phyloP scores from a whole-genome alignment of 2,797 vertebrate species.

The Otolemur crassicaudatus region DNA sequence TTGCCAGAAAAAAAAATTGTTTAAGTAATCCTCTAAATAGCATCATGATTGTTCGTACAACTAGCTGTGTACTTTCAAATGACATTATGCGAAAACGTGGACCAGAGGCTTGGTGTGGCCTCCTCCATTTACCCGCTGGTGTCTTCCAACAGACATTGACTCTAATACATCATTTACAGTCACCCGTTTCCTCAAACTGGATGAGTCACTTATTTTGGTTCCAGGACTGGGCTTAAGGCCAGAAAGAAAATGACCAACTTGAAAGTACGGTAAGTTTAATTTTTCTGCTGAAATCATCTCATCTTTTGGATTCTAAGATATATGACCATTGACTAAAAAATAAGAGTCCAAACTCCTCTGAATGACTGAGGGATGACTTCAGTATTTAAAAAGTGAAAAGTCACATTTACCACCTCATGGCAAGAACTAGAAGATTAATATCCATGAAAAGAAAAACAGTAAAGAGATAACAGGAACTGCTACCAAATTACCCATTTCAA shows the following conservation, averaged over 20 bases:
- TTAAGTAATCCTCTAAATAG: neutral
- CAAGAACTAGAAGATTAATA: neutral
- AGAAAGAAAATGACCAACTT: slow-evolving; percentile 70
- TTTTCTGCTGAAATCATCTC: slow-evolving; percentile 42
- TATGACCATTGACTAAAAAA: slow-evolving; percentile 59
- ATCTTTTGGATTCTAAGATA: slow-evolving; percentile 59
- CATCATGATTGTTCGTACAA: neutral
- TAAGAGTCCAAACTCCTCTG: slow-evolving; percentile 44
- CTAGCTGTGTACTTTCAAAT: neutral
- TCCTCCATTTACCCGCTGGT: neutral
- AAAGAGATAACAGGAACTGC: slow-evolving; percentile 19
- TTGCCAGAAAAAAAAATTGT: neutral
- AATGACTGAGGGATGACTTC: neutral
- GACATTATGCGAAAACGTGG: neutral
- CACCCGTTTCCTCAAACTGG: neutral
- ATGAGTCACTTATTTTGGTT: slow-evolving; percentile 42
- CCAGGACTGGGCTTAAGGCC: slow-evolving; percentile 56
- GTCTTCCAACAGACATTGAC: neutral
- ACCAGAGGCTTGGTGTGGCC: neutral
- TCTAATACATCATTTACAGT: neutral
- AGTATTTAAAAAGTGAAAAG: slow-evolving; percentile 26
- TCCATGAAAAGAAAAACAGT: neutral
- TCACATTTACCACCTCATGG: neutral
- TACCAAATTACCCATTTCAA: slow-evolving; percentile 50
- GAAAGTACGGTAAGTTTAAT: slow-evolving; percentile 50